Conservation (phyloP, 1,140 invertebrate species). For the Drosophila nigromelanica region DNA sequence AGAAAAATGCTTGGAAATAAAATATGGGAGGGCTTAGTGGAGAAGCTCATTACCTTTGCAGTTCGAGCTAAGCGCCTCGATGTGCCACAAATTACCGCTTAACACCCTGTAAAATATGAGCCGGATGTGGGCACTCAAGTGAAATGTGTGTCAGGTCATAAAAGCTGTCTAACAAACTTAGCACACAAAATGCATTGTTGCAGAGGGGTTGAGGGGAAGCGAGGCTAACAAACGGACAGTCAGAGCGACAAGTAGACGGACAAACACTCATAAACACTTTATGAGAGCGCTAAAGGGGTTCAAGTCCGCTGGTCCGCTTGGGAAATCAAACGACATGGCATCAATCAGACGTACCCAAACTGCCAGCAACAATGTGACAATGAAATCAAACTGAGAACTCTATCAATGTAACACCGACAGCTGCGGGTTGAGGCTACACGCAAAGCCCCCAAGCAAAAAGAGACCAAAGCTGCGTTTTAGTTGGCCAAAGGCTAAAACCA, state of each 20-base stretch:
- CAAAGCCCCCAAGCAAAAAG: constrained; percentile 3
- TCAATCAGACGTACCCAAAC: constrained; percentile 49
- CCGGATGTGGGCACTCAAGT: constrained; percentile 40
- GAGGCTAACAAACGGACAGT: constrained; percentile 1
- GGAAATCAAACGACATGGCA: constrained; percentile 74
- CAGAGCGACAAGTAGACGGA: constrained; percentile 21
- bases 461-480: constrained; percentile 24
- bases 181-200: constrained; percentile 36
- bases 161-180: constrained; percentile 52
- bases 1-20: constrained; percentile 25
- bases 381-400: constrained; percentile 68
- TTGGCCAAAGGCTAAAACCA: constrained; percentile 51
- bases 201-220: not conserved
- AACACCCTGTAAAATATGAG: constrained; percentile 77
- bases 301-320: constrained; percentile 55
- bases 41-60: constrained; percentile 58
- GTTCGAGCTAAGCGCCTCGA: constrained; percentile 35
- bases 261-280: constrained; percentile 74
- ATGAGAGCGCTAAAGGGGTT: constrained; percentile 58
- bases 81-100: constrained; percentile 73
- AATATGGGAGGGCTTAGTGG: constrained; percentile 22
- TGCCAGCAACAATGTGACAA: constrained; percentile 66
- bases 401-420: constrained; percentile 14
- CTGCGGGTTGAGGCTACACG: constrained; percentile 24
- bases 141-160: constrained; percentile 54